Evolutionary conservation across 2,888 invertebrate genomes (phyloP).

Genomic region (Achlya flavicornis): DNA sequence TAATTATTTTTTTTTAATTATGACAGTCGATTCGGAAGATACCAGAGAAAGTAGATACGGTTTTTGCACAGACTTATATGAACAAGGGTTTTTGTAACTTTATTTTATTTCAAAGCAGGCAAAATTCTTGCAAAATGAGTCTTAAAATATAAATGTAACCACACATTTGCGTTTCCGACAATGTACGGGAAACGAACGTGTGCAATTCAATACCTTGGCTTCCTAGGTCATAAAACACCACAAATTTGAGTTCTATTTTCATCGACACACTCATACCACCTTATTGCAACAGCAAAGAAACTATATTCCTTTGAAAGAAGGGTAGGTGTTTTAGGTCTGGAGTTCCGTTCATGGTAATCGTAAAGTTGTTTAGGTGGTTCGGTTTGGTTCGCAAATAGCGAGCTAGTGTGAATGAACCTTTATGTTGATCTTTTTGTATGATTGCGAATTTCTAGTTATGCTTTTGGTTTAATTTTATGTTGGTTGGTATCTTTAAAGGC

Average conservation of each 20-base stretch:
- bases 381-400: conserved; percentile 44
- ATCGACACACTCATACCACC: background rate
- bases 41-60: too few relatives aligned
- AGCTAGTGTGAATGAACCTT: conserved; percentile 40
- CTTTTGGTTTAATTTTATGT: too few relatives aligned
- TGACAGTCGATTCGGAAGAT: too few relatives aligned
- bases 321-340: background rate
- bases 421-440: conserved; percentile 23
- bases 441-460: background rate
- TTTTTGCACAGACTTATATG: too few relatives aligned
- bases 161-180: background rate
- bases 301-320: background rate
- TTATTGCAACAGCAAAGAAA: background rate
- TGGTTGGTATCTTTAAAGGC: too few relatives aligned
- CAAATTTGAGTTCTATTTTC: background rate
- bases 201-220: background rate
- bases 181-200: background rate
- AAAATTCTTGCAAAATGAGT: background rate
- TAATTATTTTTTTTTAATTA: too few relatives aligned
- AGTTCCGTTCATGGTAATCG: conserved; percentile 7
- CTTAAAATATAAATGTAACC: background rate
- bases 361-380: conserved; percentile 27
- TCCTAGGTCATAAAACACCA: background rate
- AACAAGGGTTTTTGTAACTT: too few relatives aligned
- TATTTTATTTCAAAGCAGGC: background rate